Base-by-base conservation (phyloP, 2,888 invertebrate species). In the Ectemnius cavifrons region DNA sequence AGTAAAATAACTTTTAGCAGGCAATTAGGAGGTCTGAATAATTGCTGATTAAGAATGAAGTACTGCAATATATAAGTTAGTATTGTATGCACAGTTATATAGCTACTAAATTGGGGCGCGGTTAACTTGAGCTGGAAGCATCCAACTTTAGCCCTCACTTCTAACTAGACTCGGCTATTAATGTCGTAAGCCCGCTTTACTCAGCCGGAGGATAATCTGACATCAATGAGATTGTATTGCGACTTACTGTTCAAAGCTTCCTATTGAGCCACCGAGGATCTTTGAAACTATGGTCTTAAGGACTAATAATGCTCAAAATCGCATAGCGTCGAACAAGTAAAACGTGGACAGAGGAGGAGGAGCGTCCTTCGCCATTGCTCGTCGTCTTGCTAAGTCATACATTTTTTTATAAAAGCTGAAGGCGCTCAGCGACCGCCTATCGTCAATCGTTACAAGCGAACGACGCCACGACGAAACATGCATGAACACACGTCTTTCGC, bases 361-460 rank as follows among this genome's bases (percentile, higher is more conserved):
- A 69, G 59, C 63, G 57, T 71, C 61, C 65, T 63, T 70, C 60
- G 56, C 56, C 56, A 69, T 72, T 71, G 72, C 69, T 60, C 67
- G 58, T 71, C 56, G 45, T 66, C 63, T 81, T 65, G 71, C 66
- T 69, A 75, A 69, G 62, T 73, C 77, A 69, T 58, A 77, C 68
- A 73, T 79, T 72, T 69, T 52, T 67, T 76, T 79, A 74, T 59
- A 76, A 78, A 80, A 74, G 69, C 73, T 69, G 69, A 78, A 79
- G 69, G 75, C 70, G 71, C 27, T 62, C 70, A 59, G 60, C 65
- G 67, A 60, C 71, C 72, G 67, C 49, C 27, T 63, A 63, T 52
- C 58, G 47, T 78, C 57, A 67, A 68, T 77, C 67, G 59, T 77
- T 67, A 63, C 64, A 69, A 67, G 72, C 27, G 57, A 61, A 62